phyloP scores from a whole-genome alignment of 2,797 vertebrate genomes.

The Lepus townsendii region DNA sequence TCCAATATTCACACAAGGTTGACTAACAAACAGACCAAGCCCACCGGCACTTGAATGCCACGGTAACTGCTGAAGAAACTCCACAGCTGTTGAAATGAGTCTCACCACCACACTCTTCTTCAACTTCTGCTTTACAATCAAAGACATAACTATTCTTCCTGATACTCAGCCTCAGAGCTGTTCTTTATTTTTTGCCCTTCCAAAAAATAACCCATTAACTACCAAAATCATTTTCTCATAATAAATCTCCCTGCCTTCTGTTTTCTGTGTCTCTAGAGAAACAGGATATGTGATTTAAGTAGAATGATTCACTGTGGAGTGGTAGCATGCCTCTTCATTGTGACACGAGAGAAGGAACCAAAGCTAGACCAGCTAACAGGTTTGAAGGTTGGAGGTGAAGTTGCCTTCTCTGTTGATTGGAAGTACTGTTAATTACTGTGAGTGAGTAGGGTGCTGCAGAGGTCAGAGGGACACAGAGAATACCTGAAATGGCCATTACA shows the following conservation, averaged over 20 bases:
- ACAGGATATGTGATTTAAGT: background rate
- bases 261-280: background rate
- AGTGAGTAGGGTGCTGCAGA: background rate
- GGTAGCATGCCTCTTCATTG: background rate
- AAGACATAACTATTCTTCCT: background rate
- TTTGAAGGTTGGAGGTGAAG: background rate
- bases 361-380: background rate
- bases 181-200: background rate
- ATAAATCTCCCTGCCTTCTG: background rate
- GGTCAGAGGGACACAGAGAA: background rate
- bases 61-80: background rate
- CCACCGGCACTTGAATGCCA: background rate
- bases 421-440: background rate
- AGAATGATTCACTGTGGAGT: background rate
- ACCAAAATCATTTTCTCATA: conserved; percentile 40
- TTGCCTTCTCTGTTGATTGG: background rate
- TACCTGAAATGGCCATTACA: background rate
- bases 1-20: background rate
- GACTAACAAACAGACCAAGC: background rate
- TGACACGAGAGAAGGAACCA: background rate
- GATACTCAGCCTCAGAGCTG: background rate
- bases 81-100: conserved; percentile 11
- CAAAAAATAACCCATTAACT: background rate
- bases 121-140: background rate
- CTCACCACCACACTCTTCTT: background rate